phyloP scores from a whole-genome alignment of 2,113 vertebrate species.

The Platysteira castanea region DNA sequence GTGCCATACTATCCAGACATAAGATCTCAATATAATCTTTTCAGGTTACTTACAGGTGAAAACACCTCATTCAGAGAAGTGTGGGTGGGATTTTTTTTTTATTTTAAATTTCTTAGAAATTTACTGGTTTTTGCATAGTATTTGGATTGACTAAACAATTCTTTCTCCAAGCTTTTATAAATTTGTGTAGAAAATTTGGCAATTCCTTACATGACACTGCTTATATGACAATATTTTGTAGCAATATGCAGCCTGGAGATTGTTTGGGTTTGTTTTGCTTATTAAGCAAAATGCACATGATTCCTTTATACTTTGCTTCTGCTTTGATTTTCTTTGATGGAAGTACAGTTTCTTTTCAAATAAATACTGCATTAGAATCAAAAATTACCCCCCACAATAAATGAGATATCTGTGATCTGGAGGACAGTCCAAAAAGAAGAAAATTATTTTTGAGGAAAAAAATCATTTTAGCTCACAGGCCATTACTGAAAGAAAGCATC shows the following conservation, averaged over 20 bases:
- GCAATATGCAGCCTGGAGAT: not conserved
- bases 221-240: not conserved
- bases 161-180: not conserved
- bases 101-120: not conserved
- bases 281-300: not conserved
- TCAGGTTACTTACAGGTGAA: not conserved
- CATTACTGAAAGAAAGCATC: not conserved
- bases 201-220: accelerated
- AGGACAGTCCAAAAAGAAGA: not conserved
- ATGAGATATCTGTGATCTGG: not conserved
- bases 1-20: not conserved
- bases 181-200: not conserved
- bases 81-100: accelerated
- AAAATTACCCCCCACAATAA: not conserved
- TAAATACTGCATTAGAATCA: not conserved
- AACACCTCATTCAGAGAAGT: not conserved
- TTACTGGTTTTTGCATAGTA: not conserved
- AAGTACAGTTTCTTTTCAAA: not conserved
- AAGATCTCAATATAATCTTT: not conserved
- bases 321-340: not conserved
- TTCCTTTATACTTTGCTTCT: not conserved
- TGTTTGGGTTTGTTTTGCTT: not conserved
- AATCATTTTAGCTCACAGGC: not conserved
- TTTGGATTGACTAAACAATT: not conserved
- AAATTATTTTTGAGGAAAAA: not conserved